These are phyloP conservation scores for Teleiodes luculella DNA, from an alignment of 2,888 invertebrate species.

Conservation along the genomic window DNA sequence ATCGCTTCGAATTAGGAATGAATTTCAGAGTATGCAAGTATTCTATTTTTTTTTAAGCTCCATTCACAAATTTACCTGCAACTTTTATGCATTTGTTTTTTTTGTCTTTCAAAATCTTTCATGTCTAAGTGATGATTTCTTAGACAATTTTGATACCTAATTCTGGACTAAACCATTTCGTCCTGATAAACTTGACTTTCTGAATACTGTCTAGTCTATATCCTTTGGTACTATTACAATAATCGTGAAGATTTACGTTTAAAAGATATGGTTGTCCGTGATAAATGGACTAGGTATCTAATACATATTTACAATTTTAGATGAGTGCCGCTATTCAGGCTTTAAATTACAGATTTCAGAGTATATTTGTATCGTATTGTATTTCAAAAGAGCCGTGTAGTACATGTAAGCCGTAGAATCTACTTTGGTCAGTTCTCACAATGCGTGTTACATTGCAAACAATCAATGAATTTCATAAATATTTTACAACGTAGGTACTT, in stretches of 20 bases:
- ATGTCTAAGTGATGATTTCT: too few species aligned
- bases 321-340: slow-evolving; percentile 49
- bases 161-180: too few species aligned
- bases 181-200: too few species aligned
- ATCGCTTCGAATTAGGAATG: slow-evolving; percentile 5
- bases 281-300: slow-evolving; percentile 50
- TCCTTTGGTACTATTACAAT: too few species aligned
- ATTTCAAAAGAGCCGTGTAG: slow-evolving; percentile 28
- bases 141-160: too few species aligned
- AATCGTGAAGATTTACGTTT: neutral
- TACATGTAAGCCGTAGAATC: slow-evolving; percentile 52
- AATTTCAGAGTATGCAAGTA: neutral
- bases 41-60: neutral
- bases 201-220: too few species aligned
- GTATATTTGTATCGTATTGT: too few species aligned
- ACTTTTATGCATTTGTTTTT: neutral
- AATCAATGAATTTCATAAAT: slow-evolving; percentile 48
- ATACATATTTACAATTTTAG: slow-evolving; percentile 58
- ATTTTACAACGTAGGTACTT: slow-evolving; percentile 36
- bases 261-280: slow-evolving; percentile 27
- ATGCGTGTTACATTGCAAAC: slow-evolving; percentile 38
- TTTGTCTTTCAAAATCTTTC: too few species aligned
- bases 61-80: neutral
- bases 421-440: slow-evolving; percentile 36
- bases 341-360: slow-evolving; percentile 59